Conservation (phyloP, 2,888 invertebrate species). For the Dione juno region DNA sequence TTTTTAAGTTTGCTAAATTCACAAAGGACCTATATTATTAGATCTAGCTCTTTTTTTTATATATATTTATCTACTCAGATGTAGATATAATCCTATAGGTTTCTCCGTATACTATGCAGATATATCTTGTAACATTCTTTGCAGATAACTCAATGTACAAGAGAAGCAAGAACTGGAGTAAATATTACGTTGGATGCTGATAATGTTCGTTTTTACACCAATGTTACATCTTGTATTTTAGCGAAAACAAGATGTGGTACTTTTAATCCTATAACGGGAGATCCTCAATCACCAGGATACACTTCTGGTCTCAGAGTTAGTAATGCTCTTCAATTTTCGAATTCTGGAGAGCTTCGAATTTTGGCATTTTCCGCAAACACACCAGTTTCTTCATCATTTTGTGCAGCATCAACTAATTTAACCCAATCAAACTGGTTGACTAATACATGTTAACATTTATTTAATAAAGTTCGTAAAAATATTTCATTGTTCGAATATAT, state of each 20-base stretch:
- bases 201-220: constrained; percentile 83
- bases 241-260: constrained; percentile 85
- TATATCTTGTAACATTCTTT: background rate
- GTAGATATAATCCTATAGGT: too few relatives aligned
- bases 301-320: constrained; percentile 68
- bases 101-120: too few relatives aligned
- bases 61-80: too few relatives aligned
- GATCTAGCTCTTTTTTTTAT: too few relatives aligned
- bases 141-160: constrained; percentile 81
- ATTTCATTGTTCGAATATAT: too few relatives aligned
- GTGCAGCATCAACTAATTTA: constrained; percentile 76
- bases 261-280: constrained; percentile 86
- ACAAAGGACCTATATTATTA: too few relatives aligned
- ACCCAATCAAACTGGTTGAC: constrained; percentile 80
- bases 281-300: constrained; percentile 81
- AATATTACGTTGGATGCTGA: constrained; percentile 76
- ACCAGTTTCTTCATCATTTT: constrained; percentile 80
- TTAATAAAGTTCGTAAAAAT: background rate
- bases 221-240: constrained; percentile 86
- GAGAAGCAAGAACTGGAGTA: constrained; percentile 78
- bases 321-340: constrained; percentile 83
- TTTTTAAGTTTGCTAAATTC: too few relatives aligned
- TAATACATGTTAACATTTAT: constrained; percentile 63
- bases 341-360: constrained; percentile 80
- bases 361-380: constrained; percentile 80